Evolutionary conservation across 2,797 vertebrate genomes (phyloP), one percentile per base, ranked within the genome.

Genomic region (Gadopsis marmoratus): DNA sequence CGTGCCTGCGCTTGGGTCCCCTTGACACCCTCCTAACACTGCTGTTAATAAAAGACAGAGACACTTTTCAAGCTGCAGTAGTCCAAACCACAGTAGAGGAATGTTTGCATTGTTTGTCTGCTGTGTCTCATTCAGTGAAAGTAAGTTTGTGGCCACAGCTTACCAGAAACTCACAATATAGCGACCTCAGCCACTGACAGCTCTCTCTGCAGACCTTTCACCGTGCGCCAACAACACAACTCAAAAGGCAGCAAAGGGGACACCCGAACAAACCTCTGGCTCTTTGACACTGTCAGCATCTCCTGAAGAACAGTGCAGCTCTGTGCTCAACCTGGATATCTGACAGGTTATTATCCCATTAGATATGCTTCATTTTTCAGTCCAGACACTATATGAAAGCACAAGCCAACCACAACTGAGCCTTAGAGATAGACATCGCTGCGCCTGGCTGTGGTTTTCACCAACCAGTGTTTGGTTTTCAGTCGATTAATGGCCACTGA

Each of bases 161-260:
- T 76, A 85, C 82, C 74, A 87, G 79, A 89, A 83, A 62, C 45
- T 75, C 73, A 65, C 70, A 73, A 77, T 84, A 19, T 48, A 86
- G 73, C 88, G 86, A 92, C 83, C 89, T 90, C 82, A 84, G 84
- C 13, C 39, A 6, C 85, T 92, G 91, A 88, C 91, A 72, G 69
- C 75, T 59, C 64, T 88, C 79, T 82, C 35, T 7, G 74, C 43
- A 71, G 85, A 86, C 87, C 83, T 83, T 91, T 87, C 79, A 88
- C 84, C 48, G 35, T 35, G 56, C 79, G 86, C 89, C 88, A 90
- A 67, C 74, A 87, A 69, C 74, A 68, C 77, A 81, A 83, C 78
- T 90, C 75, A 84, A 86, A 89, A 84, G 74, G 54, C 63, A 89
- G 86, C 72, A 82, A 91, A 84, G 81, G 76, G 55, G 76, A 77